Evolutionary conservation across 2,113 vertebrate species (phyloP), one percentile per base, ranked within the genome.

Genomic region (Clarias macrocephalus): DNA sequence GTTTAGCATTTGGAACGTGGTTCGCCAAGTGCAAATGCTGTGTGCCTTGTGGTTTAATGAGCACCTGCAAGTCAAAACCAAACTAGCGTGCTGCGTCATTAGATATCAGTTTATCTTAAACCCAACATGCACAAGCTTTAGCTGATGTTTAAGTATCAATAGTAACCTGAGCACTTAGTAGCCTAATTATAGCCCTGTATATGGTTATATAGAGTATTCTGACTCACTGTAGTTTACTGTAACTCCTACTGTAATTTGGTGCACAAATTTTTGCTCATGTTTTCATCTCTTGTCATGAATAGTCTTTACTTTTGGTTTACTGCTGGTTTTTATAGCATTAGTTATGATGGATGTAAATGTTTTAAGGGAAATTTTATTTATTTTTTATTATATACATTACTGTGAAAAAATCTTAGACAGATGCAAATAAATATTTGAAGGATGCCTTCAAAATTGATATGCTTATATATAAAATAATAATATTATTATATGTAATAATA

Each of bases 41-140:
- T 23, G 30, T 59, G 77, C 28, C 18, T 42, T 80, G 77, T 81
- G 79, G 79, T 81, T 62, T 81, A 37, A 81, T 42, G 23, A 81
- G 79, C 57, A 62, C 19, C 10, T 62, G 19, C 30, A 42, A 15
- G 57, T 81, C 30, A 62, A 62, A 37, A 37, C 79, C 7, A 25
- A 62, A 81, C 54, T 28, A 4, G 1, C 25, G n/a, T 57, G 56
- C 28, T 62, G 30, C 3, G 30, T 80, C 57, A 60, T 33, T 37
- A 80, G 3, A 60, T 11, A 1, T 11, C 2, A 13, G 30, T 80
- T 60, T 13, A 60, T 37, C 30, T 80, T 62, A 59, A 80, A 79
- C n/a, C 54, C 77, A 59, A 28, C 33, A 28, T 59, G 28, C 79
- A 80, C 30, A 60, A 13, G 19, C 57, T 37, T 30, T 11, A 80